Conservation (phyloP, 1,140 invertebrate species). For the Acromyrmex echinatior region DNA sequence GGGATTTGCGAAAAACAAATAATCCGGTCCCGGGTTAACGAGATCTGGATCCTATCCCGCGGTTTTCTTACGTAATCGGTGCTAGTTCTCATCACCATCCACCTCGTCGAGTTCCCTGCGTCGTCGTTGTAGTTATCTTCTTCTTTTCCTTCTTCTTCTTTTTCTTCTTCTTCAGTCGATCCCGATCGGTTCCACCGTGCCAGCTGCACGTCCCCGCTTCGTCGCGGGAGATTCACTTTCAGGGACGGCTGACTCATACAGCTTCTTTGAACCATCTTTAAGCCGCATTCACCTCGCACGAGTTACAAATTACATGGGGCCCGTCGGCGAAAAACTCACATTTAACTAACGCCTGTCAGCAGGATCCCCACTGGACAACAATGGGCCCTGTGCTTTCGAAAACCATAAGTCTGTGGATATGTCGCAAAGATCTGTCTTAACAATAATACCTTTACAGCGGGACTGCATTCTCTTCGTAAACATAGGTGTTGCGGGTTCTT, state of each 20-base stretch:
- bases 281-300: slow-evolving; percentile 58
- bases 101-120: slow-evolving; percentile 18
- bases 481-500: slow-evolving; percentile 3
- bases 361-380: slow-evolving; percentile 32
- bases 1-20: slow-evolving; percentile 74
- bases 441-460: slow-evolving; percentile 3
- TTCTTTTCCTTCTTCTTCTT: slow-evolving; percentile 48
- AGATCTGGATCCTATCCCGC: slow-evolving; percentile 78
- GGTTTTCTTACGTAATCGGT: slow-evolving; percentile 79
- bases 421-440: slow-evolving; percentile 10
- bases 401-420: slow-evolving; percentile 31
- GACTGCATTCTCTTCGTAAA: slow-evolving; percentile 21
- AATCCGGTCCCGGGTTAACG: slow-evolving; percentile 76
- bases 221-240: slow-evolving; percentile 68
- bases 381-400: slow-evolving; percentile 45
- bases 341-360: slow-evolving; percentile 60
- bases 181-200: slow-evolving; percentile 59
- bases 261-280: slow-evolving; percentile 45
- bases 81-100: slow-evolving; percentile 70
- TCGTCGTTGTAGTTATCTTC: not conserved
- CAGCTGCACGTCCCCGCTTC: slow-evolving; percentile 48
- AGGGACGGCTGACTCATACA: slow-evolving; percentile 40
- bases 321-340: slow-evolving; percentile 41
- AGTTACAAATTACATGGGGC: slow-evolving; percentile 64
- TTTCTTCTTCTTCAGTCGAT: slow-evolving; percentile 38